Percentiles rank a stretch among this genome's conserved stretches.
Evolutionary conservation across 2,113 vertebrate genomes (phyloP).

Genomic region (Ahaetulla prasina): DNA sequence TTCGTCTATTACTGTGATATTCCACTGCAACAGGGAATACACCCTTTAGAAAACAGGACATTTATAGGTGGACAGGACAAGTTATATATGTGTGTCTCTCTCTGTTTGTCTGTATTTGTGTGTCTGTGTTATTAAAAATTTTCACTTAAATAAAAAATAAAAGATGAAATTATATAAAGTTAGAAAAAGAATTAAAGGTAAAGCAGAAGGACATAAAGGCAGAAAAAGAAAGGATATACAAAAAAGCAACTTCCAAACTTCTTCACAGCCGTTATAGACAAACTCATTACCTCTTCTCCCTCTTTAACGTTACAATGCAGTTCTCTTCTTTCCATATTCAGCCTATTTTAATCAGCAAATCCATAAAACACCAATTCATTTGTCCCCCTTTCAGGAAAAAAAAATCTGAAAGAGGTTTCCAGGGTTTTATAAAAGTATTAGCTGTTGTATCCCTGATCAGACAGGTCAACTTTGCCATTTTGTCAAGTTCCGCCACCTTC

Average conservation of each 20-base stretch:
- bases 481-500: neutral
- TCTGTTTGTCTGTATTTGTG: neutral
- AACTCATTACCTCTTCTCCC: neutral
- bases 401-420: neutral
- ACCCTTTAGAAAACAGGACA: neutral
- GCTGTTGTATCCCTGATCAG: neutral
- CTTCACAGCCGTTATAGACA: neutral
- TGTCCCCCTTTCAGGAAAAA: neutral
- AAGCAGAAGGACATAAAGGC: neutral
- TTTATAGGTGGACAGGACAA: neutral
- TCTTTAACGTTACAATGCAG: neutral
- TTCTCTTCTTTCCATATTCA: neutral
- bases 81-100: neutral
- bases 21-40: neutral
- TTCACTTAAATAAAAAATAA: neutral
- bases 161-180: neutral
- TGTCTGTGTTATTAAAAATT: neutral
- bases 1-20: neutral
- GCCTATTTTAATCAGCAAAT: neutral
- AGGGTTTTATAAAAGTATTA: neutral
- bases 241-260: neutral
- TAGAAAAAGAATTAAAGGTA: neutral
- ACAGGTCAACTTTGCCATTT: neutral
- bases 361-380: neutral
- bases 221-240: neutral